Evolutionary conservation across 1,140 invertebrate species (phyloP).

Genomic region (Brachionus koreanus): DNA sequence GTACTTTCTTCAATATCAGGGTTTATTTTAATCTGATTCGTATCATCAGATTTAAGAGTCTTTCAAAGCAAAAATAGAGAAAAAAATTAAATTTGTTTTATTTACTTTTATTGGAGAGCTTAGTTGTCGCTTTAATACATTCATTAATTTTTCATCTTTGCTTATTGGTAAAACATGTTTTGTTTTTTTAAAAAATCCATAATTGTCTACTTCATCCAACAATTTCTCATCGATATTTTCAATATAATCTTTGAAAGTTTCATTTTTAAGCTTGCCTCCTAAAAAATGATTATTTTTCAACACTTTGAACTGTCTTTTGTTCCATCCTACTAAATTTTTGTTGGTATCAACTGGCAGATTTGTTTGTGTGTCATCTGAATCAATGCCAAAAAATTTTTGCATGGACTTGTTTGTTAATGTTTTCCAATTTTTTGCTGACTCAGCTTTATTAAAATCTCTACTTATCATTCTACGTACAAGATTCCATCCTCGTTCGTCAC

Average conservation of each 20-base stretch:
- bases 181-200: neutral
- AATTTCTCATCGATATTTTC: conserved; percentile 11
- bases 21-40: neutral
- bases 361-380: neutral
- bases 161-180: neutral
- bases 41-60: neutral
- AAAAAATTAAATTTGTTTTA: neutral
- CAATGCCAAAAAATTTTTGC: neutral
- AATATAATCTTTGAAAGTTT: neutral
- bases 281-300: neutral
- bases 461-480: neutral
- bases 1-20: too few species aligned
- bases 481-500: neutral
- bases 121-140: neutral
- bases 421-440: neutral
- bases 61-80: neutral
- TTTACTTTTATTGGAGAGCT: neutral
- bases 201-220: neutral
- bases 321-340: conserved; percentile 15
- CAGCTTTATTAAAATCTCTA: neutral
- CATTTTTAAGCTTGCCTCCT: conserved; percentile 8
- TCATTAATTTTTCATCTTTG: neutral
- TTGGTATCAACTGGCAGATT: neutral
- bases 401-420: neutral
- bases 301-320: neutral